A percentile compares a stretch with the other conserved stretches of the same genome.
Conservation (phyloP, 2,888 invertebrate genomes). For the Pheosia gnoma region DNA sequence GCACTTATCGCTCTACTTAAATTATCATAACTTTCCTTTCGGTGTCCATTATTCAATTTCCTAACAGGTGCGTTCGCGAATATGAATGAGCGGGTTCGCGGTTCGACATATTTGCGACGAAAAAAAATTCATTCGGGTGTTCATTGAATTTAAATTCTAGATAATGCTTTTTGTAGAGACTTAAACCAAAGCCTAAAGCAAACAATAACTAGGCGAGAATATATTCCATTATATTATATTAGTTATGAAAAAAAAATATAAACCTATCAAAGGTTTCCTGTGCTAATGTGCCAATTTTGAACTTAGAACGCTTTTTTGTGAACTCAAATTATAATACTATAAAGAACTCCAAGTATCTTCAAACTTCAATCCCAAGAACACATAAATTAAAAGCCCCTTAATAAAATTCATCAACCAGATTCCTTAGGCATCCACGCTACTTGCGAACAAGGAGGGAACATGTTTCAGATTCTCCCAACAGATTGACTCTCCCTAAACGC, state of each 20-base stretch:
- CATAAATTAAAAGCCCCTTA: constrained; percentile 3
- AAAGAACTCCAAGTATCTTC: background rate
- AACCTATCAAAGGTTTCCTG: no score
- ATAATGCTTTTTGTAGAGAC: background rate
- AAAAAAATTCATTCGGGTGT: constrained; percentile 34
- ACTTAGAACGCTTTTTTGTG: background rate
- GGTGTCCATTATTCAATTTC: constrained; percentile 78
- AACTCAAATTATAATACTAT: background rate
- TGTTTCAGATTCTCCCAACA: constrained; percentile 8
- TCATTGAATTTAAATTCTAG: constrained; percentile 16
- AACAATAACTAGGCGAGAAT: no score
- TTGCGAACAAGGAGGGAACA: constrained; percentile 10
- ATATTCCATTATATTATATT: no score
- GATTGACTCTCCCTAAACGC: constrained; percentile 27
- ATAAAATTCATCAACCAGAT: constrained; percentile 5
- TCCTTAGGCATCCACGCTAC: background rate
- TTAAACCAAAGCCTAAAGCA: no score
- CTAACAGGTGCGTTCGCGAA: constrained; percentile 71
- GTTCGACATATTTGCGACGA: constrained; percentile 34
- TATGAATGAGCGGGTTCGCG: constrained; percentile 64
- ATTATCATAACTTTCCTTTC: constrained; percentile 78
- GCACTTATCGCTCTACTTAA: constrained; percentile 42
- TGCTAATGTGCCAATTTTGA: no score
- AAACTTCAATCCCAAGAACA: background rate
- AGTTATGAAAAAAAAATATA: no score